Evolutionary conservation across 2,888 invertebrate genomes (phyloP), one percentile per base, ranked within the genome.

Genomic region (Campoletis raptor): DNA sequence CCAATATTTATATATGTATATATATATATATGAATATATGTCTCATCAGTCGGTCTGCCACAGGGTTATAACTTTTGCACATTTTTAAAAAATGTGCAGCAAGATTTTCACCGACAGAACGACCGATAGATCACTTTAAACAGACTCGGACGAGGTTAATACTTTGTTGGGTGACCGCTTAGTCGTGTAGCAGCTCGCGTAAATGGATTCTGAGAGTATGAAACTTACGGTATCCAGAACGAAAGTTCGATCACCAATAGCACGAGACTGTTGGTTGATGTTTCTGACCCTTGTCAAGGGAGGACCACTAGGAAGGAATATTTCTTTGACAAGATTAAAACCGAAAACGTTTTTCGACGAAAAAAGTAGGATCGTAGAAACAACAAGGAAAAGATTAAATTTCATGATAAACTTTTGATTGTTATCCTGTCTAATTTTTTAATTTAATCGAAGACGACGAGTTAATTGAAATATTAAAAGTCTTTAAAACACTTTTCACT

Each of bases 151-250:
- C n/a, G n/a, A n/a, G n/a, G n/a, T n/a, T n/a, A n/a, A n/a, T n/a
- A n/a, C n/a, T n/a, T n/a, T n/a, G n/a, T n/a, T n/a, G n/a, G n/a
- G n/a, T n/a, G n/a, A n/a, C n/a, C n/a, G n/a, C n/a, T n/a, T n/a
- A n/a, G n/a, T n/a, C n/a, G n/a, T n/a, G n/a, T n/a, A n/a, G 12
- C 8, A 54, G 21, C n/a, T 42, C 9, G 45, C 18, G n/a, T 24
- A 57, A n/a, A 24, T 57, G 36, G 6, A 57, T 24, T 37, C 36
- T 74, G n/a, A 7, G 24, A 40, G 7, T 40, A 40, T 7, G 36
- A 40, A 36, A 81, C 86, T 86, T 74, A 86, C 86, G 64, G 83
- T 86, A 45, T 86, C 70, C n/a, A 81, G 42, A 79, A 86, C 78
- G 18, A 69, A 61, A 8, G 42, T 36, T 1, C 48, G 73, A 18